Base-by-base conservation (phyloP, 2,113 vertebrate genomes). In the Chascanopsetta lugubris region DNA sequence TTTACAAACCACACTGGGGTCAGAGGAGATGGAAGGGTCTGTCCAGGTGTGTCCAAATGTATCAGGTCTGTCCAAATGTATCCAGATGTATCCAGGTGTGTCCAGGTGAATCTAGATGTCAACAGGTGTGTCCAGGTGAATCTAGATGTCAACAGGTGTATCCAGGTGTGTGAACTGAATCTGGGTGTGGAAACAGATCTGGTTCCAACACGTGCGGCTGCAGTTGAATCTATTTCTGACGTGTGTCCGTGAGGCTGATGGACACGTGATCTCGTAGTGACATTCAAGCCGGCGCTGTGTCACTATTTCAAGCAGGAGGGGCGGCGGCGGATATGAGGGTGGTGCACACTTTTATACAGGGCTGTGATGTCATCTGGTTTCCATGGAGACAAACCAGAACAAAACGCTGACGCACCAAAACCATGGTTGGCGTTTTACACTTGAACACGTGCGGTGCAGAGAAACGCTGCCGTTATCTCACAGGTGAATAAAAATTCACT, bases 141-240 rank as follows among this genome's bases (percentile, higher is more conserved):
- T n/a, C n/a, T n/a, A n/a, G n/a, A n/a, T n/a, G n/a, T n/a, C n/a
- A 30, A 30, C 29, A 30, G 29, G 29, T 30, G 8, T 30, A 30
- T 30, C 8, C 29, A 30, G 29, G 29, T 30, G 29, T 30, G 29
- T 8, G 8, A 8, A 5, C 29, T 30, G 29, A 17, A 38, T n/a
- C n/a, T n/a, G n/a, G n/a, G n/a, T n/a, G n/a, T n/a, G n/a, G n/a
- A n/a, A n/a, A n/a, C n/a, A n/a, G n/a, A n/a, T n/a, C n/a, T n/a
- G n/a, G n/a, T n/a, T n/a, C n/a, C n/a, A n/a, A 38, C 40, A 51
- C 27, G 57, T 67, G 61, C 34, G n/a, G n/a, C n/a, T 22, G 10
- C 56, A 34, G 46, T 72, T 63, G n/a, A 56, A 32, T 74, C 74
- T 76, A 77, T 85, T 80, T 67, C 61, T 67, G 81, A 53, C 18